A percentile compares a stretch with the other conserved stretches of the same genome.
Conservation (phyloP, 2,888 invertebrate genomes). For the Ernsta delagoae region DNA sequence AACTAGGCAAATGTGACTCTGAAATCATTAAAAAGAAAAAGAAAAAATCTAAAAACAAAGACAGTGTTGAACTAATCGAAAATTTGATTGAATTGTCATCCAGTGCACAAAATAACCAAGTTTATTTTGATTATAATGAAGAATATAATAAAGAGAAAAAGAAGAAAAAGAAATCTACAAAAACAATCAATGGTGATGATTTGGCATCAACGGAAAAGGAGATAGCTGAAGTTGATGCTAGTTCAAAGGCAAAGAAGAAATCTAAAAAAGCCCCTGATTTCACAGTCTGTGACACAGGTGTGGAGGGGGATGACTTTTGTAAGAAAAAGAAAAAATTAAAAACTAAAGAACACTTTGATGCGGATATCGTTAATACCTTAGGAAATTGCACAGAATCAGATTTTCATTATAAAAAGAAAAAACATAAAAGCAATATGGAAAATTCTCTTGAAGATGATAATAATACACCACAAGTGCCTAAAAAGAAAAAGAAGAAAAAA, state of each 20-base stretch:
- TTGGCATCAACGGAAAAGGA: not conserved
- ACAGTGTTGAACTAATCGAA: not conserved
- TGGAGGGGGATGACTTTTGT: slow-evolving; percentile 42
- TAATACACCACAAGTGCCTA: slow-evolving; percentile 50
- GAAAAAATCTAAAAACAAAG: slow-evolving; percentile 29
- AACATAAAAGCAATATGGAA: slow-evolving; percentile 1
- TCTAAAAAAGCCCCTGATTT: slow-evolving; percentile 34
- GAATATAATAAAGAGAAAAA: slow-evolving; percentile 35
- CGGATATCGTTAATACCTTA: not conserved
- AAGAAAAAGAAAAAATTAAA: slow-evolving; percentile 36
- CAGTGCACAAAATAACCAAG: not conserved
- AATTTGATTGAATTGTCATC: not conserved
- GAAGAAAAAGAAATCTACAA: slow-evolving; percentile 2
- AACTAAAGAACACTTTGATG: slow-evolving; percentile 28
- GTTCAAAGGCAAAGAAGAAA: not conserved
- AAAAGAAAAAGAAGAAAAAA: slow-evolving; percentile 69
- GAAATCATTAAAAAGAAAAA: slow-evolving; percentile 40
- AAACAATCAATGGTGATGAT: not conserved
- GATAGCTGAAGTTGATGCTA: not conserved
- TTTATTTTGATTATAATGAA: not conserved
- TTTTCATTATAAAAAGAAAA: slow-evolving; percentile 4
- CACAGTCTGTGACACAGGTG: slow-evolving; percentile 6
- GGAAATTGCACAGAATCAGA: slow-evolving; percentile 22
- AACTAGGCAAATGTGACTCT: slow-evolving; percentile 34
- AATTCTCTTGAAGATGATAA: slow-evolving; percentile 32